Conservation (phyloP, 2,113 vertebrate genomes). For the Phoxinus phoxinus region DNA sequence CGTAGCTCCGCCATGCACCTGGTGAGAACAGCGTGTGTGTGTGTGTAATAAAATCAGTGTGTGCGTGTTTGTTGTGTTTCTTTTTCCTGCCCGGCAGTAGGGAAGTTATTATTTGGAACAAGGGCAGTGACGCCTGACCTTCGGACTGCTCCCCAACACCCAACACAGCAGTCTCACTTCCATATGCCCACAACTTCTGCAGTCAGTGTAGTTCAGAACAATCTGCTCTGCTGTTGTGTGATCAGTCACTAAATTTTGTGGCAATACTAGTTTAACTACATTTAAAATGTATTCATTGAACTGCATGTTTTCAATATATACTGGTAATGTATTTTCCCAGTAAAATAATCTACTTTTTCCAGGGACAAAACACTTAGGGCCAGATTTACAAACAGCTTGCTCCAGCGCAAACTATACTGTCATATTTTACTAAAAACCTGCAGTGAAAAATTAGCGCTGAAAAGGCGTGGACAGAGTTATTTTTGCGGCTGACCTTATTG, state of each 20-base stretch:
- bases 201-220: constrained; percentile 2
- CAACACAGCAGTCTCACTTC: constrained; percentile 34
- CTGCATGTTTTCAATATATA: no score
- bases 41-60: constrained; percentile 23
- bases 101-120: constrained; percentile 46
- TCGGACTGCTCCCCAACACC: constrained; percentile 5
- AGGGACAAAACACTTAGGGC: not conserved
- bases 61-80: constrained; percentile 31
- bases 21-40: constrained; percentile 83
- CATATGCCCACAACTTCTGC: constrained; percentile 37
- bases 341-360: not conserved
- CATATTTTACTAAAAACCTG: no score
- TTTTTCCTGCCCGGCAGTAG: constrained; percentile 45
- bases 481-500: no score
- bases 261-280: not conserved
- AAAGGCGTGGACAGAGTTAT: no score
- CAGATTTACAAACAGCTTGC: no score
- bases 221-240: not conserved
- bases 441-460: no score
- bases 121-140: constrained; percentile 53
- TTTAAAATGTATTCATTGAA: not conserved
- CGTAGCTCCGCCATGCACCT: constrained; percentile 99
- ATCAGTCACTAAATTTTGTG: not conserved
- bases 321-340: not conserved
- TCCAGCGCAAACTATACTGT: no score